A percentile compares a stretch with the other conserved stretches of the same genome.
These are phyloP conservation scores for Zootoca vivipara DNA, from an alignment of 2,113 vertebrate genomes.

Conservation along the genomic window DNA sequence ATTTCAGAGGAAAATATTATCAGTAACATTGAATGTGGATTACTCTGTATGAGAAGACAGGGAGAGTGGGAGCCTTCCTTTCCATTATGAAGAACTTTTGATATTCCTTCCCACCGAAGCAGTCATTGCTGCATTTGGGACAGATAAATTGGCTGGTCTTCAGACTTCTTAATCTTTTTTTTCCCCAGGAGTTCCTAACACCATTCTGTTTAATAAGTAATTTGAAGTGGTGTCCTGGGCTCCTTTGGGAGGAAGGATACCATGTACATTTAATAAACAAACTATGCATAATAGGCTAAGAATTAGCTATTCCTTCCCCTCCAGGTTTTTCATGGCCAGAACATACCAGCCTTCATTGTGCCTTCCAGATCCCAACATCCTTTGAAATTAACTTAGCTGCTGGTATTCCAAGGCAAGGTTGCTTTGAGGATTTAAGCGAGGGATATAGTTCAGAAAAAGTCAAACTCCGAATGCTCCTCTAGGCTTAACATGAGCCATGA, in stretches of 20 bases:
- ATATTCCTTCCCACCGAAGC: neutral
- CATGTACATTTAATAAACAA: too few relatives aligned
- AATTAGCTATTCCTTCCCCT: neutral
- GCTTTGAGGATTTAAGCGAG: neutral
- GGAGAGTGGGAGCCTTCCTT: neutral
- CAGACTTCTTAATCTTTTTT: neutral
- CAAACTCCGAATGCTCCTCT: slow-evolving; percentile 12
- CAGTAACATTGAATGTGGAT: neutral
- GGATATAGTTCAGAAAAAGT: slow-evolving; percentile 20
- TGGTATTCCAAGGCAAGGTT: neutral
- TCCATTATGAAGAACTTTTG: neutral
- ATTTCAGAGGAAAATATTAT: neutral
- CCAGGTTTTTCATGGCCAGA: too few relatives aligned
- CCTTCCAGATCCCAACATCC: too few relatives aligned
- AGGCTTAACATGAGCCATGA: slow-evolving; percentile 12
- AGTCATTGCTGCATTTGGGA: neutral
- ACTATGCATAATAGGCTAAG: neutral
- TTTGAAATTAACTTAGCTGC: neutral
- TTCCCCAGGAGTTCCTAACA: neutral
- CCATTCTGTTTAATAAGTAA: neutral
- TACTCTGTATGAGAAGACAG: neutral
- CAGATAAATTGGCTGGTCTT: neutral
- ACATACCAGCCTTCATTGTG: neutral
- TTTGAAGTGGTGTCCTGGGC: too few relatives aligned
- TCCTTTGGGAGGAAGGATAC: too few relatives aligned